Evolutionary conservation across 2,888 invertebrate species (phyloP), one percentile per base, ranked within the genome.

Genomic region (Drepanosiphum platanoidis): DNA sequence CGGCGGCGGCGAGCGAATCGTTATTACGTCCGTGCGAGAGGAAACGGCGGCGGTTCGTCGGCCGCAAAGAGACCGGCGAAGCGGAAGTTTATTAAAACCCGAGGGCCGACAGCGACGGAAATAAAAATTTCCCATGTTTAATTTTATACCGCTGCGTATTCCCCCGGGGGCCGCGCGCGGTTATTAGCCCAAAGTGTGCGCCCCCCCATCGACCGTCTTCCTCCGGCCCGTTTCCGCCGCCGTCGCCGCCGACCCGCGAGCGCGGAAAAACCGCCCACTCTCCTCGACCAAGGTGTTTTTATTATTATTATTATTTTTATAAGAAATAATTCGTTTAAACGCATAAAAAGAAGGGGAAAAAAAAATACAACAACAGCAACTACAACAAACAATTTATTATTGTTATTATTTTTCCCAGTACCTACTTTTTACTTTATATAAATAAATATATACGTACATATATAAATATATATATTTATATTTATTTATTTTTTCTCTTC

Each of bases 301-400:
- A 5, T 70, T 39, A 68, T 32, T 11, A 27, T 64, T 64, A 64
- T 64, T 66, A 15, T 70, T 22, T 61, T 36, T 30, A 18, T 36
- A 27, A 36, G 34, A 70, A 70, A 39, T 58, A 80, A 70, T 58
- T 70, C 36, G 80, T 36, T 80, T 18, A 13, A 58, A n/a, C 61
- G 13, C 30, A 13, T 32, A 66, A 68, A 75, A 66, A 32, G 34
- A 46, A 46, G 18, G n/a, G 18, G 0, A 52, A 58, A 2, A 58
- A 58, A 58, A 58, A 58, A 58, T 1, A 46, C 3, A n/a, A 58
- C 7, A n/a, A n/a, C 7, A 58, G 32, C 3, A 32, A n/a, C n/a
- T 9, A 27, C 9, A 30, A 64, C 8, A 22, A 70, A 52, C 52
- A 39, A 80, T 70, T 58, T 70, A 70, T 70, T 58, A 80, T 30